phyloP scores from a whole-genome alignment of 2,888 invertebrate genomes.

The Dicycla oo region DNA sequence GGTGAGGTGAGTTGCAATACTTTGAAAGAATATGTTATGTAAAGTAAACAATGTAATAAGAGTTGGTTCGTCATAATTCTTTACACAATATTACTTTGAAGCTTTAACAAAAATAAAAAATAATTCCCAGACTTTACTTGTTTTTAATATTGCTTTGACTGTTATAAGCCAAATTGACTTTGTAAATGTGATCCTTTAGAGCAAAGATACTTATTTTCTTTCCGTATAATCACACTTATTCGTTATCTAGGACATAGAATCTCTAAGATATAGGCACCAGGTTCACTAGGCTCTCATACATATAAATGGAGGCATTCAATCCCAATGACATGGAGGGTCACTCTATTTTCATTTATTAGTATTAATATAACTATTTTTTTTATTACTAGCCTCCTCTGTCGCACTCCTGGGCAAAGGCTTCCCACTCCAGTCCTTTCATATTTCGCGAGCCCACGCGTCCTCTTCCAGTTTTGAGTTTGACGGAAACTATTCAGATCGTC shows the following conservation, averaged over 20 bases:
- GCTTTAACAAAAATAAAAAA: not conserved
- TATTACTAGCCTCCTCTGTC: no score
- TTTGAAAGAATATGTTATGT: not conserved
- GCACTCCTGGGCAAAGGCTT: no score
- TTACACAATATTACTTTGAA: not conserved
- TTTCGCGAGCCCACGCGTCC: no score
- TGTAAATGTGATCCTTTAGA: not conserved
- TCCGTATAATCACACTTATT: not conserved
- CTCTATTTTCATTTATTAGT: not conserved
- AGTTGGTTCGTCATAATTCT: not conserved
- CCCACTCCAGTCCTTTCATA: no score
- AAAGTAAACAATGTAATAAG: not conserved
- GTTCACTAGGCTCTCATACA: constrained; percentile 4
- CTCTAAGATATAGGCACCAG: not conserved
- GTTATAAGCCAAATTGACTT: not conserved
- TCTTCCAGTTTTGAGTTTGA: no score
- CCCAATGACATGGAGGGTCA: not conserved
- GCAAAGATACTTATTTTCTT: not conserved
- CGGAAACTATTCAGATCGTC: no score
- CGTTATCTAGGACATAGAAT: not conserved
- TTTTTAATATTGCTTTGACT: not conserved
- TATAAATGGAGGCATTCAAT: constrained; percentile 2
- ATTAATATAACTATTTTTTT: constrained; percentile 6
- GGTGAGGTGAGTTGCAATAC: not conserved
- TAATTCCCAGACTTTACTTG: not conserved